Evolutionary conservation across 2,888 invertebrate genomes (phyloP).

Genomic region (Cheiracanthium punctorium): DNA sequence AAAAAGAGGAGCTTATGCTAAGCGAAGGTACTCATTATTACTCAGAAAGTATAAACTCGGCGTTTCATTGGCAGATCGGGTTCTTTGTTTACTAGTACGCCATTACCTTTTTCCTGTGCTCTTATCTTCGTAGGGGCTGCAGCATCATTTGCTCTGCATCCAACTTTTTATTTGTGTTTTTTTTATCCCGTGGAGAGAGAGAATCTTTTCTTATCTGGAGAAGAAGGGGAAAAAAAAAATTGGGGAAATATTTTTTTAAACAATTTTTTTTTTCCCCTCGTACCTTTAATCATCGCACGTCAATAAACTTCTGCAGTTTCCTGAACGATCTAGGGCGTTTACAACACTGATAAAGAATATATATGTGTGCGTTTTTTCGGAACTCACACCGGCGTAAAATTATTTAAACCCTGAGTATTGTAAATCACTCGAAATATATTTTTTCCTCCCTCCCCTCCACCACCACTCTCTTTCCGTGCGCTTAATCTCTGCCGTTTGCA

Average conservation of each 20-base stretch:
- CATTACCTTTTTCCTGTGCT: slow-evolving; percentile 63
- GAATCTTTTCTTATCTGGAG: slow-evolving; percentile 54
- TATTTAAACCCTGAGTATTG: slow-evolving; percentile 66
- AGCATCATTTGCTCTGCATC: slow-evolving; percentile 63
- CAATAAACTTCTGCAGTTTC: slow-evolving; percentile 63
- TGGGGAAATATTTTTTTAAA: neutral
- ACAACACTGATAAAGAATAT: slow-evolving; percentile 55
- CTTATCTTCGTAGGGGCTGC: slow-evolving; percentile 42
- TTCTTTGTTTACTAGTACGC: slow-evolving; percentile 65
- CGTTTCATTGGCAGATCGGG: slow-evolving; percentile 66
- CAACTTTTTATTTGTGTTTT: slow-evolving; percentile 29
- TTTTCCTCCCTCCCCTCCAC: neutral
- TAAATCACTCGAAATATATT: slow-evolving; percentile 51
- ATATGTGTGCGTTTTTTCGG: slow-evolving; percentile 31
- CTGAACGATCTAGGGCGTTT: slow-evolving; percentile 43
- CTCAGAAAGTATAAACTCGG: slow-evolving; percentile 61
- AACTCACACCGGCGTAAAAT: slow-evolving; percentile 54
- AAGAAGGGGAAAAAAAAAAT: slow-evolving; percentile 25
- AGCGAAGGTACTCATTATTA: slow-evolving; percentile 66
- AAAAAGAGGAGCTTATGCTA: slow-evolving; percentile 63
- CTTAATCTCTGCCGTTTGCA: slow-evolving; percentile 9
- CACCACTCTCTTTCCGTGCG: neutral
- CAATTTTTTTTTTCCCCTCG: slow-evolving; percentile 37
- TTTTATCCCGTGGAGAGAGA: slow-evolving; percentile 10
- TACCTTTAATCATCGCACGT: slow-evolving; percentile 65